Conservation (phyloP, 2,113 vertebrate genomes). For the Cochlearius cochlearius region DNA sequence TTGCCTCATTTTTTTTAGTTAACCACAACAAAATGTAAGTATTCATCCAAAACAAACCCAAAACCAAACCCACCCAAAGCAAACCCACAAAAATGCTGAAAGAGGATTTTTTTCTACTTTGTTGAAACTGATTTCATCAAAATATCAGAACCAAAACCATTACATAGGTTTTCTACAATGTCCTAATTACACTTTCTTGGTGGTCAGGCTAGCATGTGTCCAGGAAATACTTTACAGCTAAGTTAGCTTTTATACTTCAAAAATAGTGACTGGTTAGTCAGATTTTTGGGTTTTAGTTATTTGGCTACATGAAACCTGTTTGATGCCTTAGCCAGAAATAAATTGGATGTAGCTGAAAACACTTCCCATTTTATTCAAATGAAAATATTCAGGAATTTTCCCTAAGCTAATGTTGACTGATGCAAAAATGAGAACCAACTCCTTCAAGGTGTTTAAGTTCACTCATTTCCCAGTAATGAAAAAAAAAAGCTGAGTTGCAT, state of each 20-base stretch:
- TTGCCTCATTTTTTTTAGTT: background rate
- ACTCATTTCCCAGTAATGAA: background rate
- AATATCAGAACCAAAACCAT: background rate
- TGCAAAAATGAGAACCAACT: background rate
- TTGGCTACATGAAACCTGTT: background rate
- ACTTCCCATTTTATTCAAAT: background rate
- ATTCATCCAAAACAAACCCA: background rate
- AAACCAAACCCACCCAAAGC: background rate
- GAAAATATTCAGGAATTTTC: background rate
- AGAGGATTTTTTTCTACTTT: background rate
- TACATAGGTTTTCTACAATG: background rate
- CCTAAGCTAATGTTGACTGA: background rate
- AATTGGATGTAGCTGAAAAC: background rate
- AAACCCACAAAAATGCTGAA: background rate
- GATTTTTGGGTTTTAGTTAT: background rate
- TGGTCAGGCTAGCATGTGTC: background rate
- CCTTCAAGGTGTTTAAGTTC: background rate
- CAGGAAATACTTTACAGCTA: background rate
- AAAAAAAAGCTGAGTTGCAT: background rate
- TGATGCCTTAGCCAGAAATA: background rate
- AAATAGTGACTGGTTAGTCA: background rate
- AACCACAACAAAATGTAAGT: background rate
- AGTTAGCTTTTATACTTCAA: background rate
- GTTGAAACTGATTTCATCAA: background rate
- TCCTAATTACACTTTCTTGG: background rate